These are phyloP conservation scores for Marasmarcha lunaedactyla DNA, from an alignment of 2,888 invertebrate species.

Conservation along the genomic window DNA sequence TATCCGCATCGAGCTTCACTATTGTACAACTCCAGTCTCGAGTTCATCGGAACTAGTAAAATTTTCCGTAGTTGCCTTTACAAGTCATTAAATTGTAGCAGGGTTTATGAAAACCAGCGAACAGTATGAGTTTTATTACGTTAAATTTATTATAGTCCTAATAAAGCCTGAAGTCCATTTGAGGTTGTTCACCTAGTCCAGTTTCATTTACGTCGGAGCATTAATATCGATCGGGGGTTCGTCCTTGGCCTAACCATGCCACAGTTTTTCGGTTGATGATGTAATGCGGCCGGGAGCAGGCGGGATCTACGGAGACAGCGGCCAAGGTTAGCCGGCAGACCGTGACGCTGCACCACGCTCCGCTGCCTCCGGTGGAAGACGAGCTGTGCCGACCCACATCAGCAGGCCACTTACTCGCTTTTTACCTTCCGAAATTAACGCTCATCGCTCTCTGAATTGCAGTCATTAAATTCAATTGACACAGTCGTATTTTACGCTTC, in stretches of 20 bases:
- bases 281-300: conserved; percentile 42
- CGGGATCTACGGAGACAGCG: conserved; percentile 34
- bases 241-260: conserved; percentile 42
- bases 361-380: conserved; percentile 51
- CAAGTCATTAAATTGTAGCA: too few relatives aligned
- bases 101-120: too few relatives aligned
- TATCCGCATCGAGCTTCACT: too few relatives aligned
- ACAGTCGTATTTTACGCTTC: too few relatives aligned
- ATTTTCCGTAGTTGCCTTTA: too few relatives aligned
- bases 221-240: conserved; percentile 35
- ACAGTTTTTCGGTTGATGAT: conserved; percentile 40
- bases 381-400: conserved; percentile 49
- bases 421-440: conserved; percentile 38
- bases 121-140: too few relatives aligned
- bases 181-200: neutral
- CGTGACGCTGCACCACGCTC: conserved; percentile 52
- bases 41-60: too few relatives aligned
- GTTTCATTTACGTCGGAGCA: neutral
- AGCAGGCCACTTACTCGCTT: conserved; percentile 32
- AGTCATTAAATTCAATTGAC: too few relatives aligned
- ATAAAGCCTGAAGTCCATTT: too few relatives aligned
- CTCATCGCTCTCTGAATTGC: conserved; percentile 14
- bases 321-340: conserved; percentile 61
- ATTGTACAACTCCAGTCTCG: too few relatives aligned
- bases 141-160: too few relatives aligned